Percentiles rank a stretch among this genome's conserved stretches.
Evolutionary conservation across 2,113 vertebrate species (phyloP).

Genomic region (Pyxicephalus adspersus): DNA sequence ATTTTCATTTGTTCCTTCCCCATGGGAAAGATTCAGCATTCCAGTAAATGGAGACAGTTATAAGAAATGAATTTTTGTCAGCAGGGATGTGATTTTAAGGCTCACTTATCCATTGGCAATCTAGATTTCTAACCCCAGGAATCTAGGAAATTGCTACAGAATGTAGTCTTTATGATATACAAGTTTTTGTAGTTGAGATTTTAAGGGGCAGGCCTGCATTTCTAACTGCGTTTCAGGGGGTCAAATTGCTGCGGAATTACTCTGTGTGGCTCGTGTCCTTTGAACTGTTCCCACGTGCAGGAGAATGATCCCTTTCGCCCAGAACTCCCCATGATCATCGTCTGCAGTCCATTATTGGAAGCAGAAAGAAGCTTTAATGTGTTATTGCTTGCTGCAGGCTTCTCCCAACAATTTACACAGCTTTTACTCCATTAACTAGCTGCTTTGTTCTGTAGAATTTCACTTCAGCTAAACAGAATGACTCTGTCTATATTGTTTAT

Average conservation of each 20-base stretch:
- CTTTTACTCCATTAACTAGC: constrained; percentile 37
- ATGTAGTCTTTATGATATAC: constrained; percentile 91
- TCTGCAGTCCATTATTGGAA: constrained; percentile 61
- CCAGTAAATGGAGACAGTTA: constrained; percentile 98
- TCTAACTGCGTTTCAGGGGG: constrained; percentile 67
- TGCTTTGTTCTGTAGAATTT: constrained; percentile 50
- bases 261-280: constrained; percentile 64
- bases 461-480: constrained; percentile 15
- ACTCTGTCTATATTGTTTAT: constrained; percentile 24
- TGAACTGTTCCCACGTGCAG: constrained; percentile 63
- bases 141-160: constrained; percentile 89
- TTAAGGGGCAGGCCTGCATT: constrained; percentile 66
- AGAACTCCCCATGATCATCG: constrained; percentile 68
- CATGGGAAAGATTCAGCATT: constrained; percentile 92
- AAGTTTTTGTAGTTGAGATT: constrained; percentile 76
- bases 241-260: constrained; percentile 65
- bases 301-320: constrained; percentile 60
- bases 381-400: constrained; percentile 49
- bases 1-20: constrained; percentile 99
- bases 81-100: constrained; percentile 98
- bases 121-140: constrained; percentile 95
- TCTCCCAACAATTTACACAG: constrained; percentile 56
- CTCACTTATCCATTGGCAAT: constrained; percentile 98
- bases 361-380: constrained; percentile 51
- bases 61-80: constrained; percentile 96